Percentiles rank a stretch among this genome's conserved stretches.
phyloP scores from a whole-genome alignment of 2,113 vertebrate species.

The human (Homo sapiens) region GRCh38 chr18:57249001-57249500 shows the following conservation, averaged over 20 bases:
- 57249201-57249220: not conserved
- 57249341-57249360: not conserved
- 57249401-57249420: not conserved
- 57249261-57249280: not conserved
- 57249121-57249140: slow-evolving; percentile 73
- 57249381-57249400: not conserved
- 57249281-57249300: not conserved
- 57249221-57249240: not conserved
- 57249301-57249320: not conserved
- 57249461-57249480: slow-evolving; percentile 56
- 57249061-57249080: slow-evolving; percentile 78
- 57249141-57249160: slow-evolving; percentile 17
- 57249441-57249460: slow-evolving; percentile 36
- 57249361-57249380: not conserved
- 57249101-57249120: slow-evolving; percentile 17
- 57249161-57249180: slow-evolving; percentile 22
- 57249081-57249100: slow-evolving; percentile 65
- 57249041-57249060: slow-evolving; percentile 66
- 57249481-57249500: not conserved
- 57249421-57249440: slow-evolving; percentile 39
- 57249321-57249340: not conserved
- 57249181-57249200: not conserved
- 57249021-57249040: slow-evolving; percentile 61
- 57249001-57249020: not conserved
- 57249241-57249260: not conserved